A percentile compares a stretch with the other conserved stretches of the same genome.
phyloP scores from a whole-genome alignment of 1,140 invertebrate species.

The Harlomillsia oculata region DNA sequence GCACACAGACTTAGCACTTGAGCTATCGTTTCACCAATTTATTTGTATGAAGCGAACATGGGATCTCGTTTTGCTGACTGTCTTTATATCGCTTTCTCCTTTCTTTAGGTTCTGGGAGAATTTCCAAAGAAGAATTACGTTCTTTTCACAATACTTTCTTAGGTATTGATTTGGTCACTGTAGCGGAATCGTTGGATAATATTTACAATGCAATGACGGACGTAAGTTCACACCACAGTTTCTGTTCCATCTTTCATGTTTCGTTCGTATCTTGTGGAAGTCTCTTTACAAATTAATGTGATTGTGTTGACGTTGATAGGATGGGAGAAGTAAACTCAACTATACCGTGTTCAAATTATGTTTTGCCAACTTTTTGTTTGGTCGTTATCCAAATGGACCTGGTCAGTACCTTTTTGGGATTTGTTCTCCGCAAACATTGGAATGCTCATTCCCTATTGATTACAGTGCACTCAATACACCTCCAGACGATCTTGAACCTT shows the following conservation, averaged over 20 bases:
- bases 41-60: not conserved
- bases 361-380: slow-evolving; percentile 61
- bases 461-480: slow-evolving; percentile 61
- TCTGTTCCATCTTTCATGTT: not conserved
- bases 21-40: not conserved
- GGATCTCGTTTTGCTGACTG: too few species aligned
- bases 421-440: slow-evolving; percentile 46
- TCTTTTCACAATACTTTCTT: slow-evolving; percentile 59
- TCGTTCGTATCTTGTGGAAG: not conserved
- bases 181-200: slow-evolving; percentile 53
- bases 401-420: slow-evolving; percentile 60
- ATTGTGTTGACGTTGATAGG: slow-evolving; percentile 42
- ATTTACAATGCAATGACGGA: slow-evolving; percentile 60
- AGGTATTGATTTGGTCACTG: slow-evolving; percentile 48
- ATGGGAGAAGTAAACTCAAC: slow-evolving; percentile 52
- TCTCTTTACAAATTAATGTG: not conserved
- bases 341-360: slow-evolving; percentile 55
- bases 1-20: too few species aligned
- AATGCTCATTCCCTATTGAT: slow-evolving; percentile 57
- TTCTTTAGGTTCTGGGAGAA: slow-evolving; percentile 48
- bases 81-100: not conserved
- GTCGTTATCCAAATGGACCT: slow-evolving; percentile 58
- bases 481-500: slow-evolving; percentile 56
- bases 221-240: slow-evolving; percentile 48
- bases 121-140: slow-evolving; percentile 52